These are phyloP conservation scores for Clarias platycephalus DNA, from an alignment of 2,797 vertebrate species.

Conservation along the genomic window DNA sequence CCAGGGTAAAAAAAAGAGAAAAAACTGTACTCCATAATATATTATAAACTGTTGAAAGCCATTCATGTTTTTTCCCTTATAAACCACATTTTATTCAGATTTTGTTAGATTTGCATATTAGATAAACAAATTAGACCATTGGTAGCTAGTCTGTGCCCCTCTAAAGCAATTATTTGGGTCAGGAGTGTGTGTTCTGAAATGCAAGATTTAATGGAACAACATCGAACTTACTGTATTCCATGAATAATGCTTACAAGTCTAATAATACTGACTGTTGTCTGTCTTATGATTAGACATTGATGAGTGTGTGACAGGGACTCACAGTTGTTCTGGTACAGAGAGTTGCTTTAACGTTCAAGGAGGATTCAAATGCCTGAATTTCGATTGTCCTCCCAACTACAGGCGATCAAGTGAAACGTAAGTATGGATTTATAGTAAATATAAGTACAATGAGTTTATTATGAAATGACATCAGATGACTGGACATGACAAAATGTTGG, in stretches of 20 bases:
- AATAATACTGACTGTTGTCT: neutral
- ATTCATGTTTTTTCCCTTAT: neutral
- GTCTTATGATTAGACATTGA: constrained; percentile 81
- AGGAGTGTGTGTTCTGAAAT: neutral
- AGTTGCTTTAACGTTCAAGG: constrained; percentile 98
- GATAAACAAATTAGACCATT: neutral
- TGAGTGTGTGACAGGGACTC: constrained; percentile 87
- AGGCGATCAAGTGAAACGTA: constrained; percentile 86
- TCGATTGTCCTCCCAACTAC: constrained; percentile 90
- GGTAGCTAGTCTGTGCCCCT: neutral
- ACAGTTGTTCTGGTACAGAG: constrained; percentile 85
- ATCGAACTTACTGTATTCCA: neutral
- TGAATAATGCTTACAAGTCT: neutral
- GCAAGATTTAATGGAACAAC: neutral
- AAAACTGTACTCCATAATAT: neutral
- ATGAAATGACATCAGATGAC: neutral
- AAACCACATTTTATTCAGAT: neutral
- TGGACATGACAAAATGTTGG: neutral
- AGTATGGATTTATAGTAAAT: constrained; percentile 69
- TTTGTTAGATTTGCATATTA: neutral
- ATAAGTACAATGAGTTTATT: constrained; percentile 11
- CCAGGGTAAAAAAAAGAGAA: constrained; percentile 78
- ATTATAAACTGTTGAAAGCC: neutral
- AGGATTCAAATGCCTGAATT: constrained; percentile 84
- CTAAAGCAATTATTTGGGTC: neutral